phyloP scores from a whole-genome alignment of 2,888 invertebrate species.

The Cecidostiba fungosa region DNA sequence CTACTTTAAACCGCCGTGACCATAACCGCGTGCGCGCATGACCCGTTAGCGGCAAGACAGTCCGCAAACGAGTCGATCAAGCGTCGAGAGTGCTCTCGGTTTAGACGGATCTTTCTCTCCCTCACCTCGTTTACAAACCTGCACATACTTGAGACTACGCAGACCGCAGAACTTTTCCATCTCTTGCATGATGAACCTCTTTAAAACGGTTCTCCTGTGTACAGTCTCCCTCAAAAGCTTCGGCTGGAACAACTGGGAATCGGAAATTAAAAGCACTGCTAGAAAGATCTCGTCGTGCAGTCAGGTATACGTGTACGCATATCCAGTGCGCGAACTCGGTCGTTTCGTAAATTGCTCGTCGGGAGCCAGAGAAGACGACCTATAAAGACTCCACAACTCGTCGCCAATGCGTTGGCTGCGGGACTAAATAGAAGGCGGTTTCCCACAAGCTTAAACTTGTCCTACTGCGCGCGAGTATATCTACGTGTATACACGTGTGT shows the following conservation, averaged over 20 bases:
- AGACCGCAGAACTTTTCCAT: conserved; percentile 2
- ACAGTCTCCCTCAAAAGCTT: not conserved
- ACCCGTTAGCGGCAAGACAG: conserved; percentile 50
- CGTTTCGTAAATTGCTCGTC: conserved; percentile 52
- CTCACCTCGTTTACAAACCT: conserved; percentile 27
- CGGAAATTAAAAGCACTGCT: not conserved
- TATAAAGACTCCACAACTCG: conserved; percentile 15
- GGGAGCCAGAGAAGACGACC: not conserved
- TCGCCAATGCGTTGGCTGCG: conserved; percentile 68
- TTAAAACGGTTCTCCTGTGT: conserved; percentile 14
- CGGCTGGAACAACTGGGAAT: not conserved
- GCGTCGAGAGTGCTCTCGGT: conserved; percentile 4
- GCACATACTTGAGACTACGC: conserved; percentile 13
- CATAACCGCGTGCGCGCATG: conserved; percentile 33
- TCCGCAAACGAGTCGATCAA: conserved; percentile 61
- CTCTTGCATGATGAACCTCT: not conserved
- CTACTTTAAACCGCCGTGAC: conserved; percentile 60
- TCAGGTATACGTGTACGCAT: not conserved
- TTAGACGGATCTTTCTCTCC: conserved; percentile 24
- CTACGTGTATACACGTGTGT: not conserved
- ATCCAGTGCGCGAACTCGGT: conserved; percentile 46
- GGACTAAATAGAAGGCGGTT: conserved; percentile 71
- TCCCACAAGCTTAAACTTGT: conserved; percentile 68
- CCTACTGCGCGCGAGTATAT: too few relatives aligned
- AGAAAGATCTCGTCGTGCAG: not conserved